Evolutionary conservation across 92 coral and sea anemone genomes (phyloP), one percentile per base, ranked within the genome.

Genomic region (Galaxea fascicularis): DNA sequence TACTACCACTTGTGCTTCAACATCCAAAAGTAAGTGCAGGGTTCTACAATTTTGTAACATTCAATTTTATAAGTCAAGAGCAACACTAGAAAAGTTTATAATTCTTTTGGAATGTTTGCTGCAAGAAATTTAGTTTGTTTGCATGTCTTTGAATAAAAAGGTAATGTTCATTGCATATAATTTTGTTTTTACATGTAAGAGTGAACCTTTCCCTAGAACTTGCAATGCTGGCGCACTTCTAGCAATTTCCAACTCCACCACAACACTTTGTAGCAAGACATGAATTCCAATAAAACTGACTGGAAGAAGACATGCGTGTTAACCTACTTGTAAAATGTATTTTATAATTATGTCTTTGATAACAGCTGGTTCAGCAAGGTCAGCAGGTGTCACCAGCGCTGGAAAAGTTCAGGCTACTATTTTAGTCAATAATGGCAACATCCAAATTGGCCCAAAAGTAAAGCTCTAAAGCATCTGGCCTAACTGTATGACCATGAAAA

Each of bases 381-480:
- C 63, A 24, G 59, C 64, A 15, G 22, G 64, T 65, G 49, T 15
- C 11, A 58, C 24, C 64, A 58, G 64, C 64, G 6, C 71, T 75
- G 66, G 80, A 27, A 49, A 3, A 12, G 80, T 75, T 26, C 86
- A 82, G 77, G 4, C 87, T 39, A 82, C 87, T 71, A 69, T 81
- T 44, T 69, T 47, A 25, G 67, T 68, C 75, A 64, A 72, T 66
- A 64, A 58, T 57, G 79, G 87, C n/a, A 60, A 71, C 77, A 39
- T 72, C 44, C 77, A 72, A 51, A 82, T 82, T 58, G 87, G 87
- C 71, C 87, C 79, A 56, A 71, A 62, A 82, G 68, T 67, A 71
- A 28, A 76, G 85, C 65, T 53, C 41, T 35, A 35, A 2, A 35
- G 41, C 41, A 35, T 35, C 41, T 35, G 6, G 41, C 41, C 41